Conservation (phyloP, 2,113 vertebrate genomes). For the Pangasianodon hypophthalmus region DNA sequence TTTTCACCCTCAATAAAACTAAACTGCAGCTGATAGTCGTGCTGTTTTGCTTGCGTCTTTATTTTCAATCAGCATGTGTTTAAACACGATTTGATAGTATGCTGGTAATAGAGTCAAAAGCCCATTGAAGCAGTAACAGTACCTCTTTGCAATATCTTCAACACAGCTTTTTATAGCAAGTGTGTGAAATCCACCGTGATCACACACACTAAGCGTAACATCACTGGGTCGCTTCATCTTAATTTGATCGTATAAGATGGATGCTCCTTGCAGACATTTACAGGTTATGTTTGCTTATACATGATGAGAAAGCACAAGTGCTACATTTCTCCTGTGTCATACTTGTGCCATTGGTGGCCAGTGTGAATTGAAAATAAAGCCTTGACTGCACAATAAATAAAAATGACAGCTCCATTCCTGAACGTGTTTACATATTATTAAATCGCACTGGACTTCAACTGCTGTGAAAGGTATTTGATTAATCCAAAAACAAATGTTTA, state of each 20-base stretch:
- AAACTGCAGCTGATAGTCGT: not conserved
- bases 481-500: not conserved
- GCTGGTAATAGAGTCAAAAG: not conserved
- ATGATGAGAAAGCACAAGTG: not conserved
- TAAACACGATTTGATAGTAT: not conserved
- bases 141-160: not conserved
- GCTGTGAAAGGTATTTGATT: not conserved
- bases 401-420: not conserved
- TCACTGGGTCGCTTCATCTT: not conserved
- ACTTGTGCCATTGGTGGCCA: not conserved
- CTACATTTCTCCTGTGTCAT: not conserved
- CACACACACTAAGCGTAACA: not conserved
- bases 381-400: not conserved
- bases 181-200: not conserved
- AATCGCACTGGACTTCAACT: not conserved
- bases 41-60: not conserved
- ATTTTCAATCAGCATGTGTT: not conserved
- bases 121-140: not conserved
- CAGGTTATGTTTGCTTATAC: not conserved
- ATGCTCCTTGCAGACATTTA: not conserved
- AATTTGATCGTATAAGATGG: not conserved
- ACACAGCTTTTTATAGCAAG: not conserved
- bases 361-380: not conserved
- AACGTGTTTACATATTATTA: not conserved
- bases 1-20: not conserved